These are phyloP conservation scores for Gymnoscopelus braueri DNA, from an alignment of 2,797 vertebrate genomes.

Conservation along the genomic window DNA sequence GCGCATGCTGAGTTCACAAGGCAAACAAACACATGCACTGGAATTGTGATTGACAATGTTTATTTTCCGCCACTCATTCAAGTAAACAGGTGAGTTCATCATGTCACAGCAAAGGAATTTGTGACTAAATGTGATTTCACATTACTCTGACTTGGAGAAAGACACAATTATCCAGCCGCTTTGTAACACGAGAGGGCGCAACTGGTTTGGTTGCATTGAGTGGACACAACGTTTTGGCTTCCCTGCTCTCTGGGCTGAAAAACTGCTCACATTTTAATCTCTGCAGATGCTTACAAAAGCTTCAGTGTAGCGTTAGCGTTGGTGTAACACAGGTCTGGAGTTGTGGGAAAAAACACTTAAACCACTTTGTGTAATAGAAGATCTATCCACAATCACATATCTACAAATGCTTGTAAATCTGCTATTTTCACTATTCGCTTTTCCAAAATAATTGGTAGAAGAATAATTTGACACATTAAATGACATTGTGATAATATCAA, in stretches of 20 bases:
- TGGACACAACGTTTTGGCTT: too few relatives aligned
- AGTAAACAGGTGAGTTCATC: not conserved
- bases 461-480: too few relatives aligned
- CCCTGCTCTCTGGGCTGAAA: not conserved
- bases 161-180: not conserved
- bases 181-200: conserved; percentile 42
- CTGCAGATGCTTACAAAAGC: not conserved
- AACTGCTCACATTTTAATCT: not conserved
- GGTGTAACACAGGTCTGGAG: too few relatives aligned
- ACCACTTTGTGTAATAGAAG: too few relatives aligned
- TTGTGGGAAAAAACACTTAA: too few relatives aligned
- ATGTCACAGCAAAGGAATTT: not conserved
- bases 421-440: too few relatives aligned
- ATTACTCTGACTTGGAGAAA: not conserved
- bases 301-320: too few relatives aligned
- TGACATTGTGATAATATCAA: too few relatives aligned
- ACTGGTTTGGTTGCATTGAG: conserved; percentile 2
- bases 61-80: not conserved
- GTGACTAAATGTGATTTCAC: conserved; percentile 8
- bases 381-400: too few relatives aligned
- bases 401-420: too few relatives aligned
- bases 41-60: conserved; percentile 16
- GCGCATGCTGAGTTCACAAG: conserved; percentile 61
- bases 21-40: conserved; percentile 42
- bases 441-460: too few relatives aligned